Evolutionary conservation across 2,797 vertebrate genomes (phyloP), one percentile per base, ranked within the genome.

Genomic region (Parauchenoglanis ngamensis): DNA sequence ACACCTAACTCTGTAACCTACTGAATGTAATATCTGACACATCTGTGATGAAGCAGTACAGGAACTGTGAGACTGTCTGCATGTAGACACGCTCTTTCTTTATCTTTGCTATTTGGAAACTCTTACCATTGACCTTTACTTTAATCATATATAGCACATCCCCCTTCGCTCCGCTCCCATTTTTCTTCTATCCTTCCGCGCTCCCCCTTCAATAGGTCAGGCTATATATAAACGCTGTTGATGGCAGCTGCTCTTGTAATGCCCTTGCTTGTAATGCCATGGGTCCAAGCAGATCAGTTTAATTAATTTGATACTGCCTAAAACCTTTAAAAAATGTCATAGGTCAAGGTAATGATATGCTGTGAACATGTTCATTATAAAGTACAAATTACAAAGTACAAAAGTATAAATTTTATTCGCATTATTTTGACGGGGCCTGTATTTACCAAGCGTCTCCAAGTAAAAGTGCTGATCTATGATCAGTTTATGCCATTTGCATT

Each of bases 61-160:
- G 23, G 23, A 46, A 35, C 44, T 59, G 28, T 78, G 67, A 49
- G 54, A 61, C 28, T 79, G 44, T 59, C 8, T 83, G 86, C 35
- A 31, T 31, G 54, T 67, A 67, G 61, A 46, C 49, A 59, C 2
- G 0, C 31, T 59, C 31, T 17, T 17, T 21, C n/a, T 17, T 65
- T 75, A 82, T 7, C 89, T 90, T 89, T 92, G 91, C 93, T 92
- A 92, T 92, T 85, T 89, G 85, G 76, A 87, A 89, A 87, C 61
- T 85, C 92, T 92, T 92, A 92, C 92, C 90, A 86, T 56, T 94
- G 93, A 95, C 95, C 93, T 95, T 95, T 90, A 87, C 92, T 95
- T 95, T 90, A 86, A 91, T 87, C 88, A 40, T 94, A 61, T 68
- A 56, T 75, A 65, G 57, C 61, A 57, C 56, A 63, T 3, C 28